phyloP scores from a whole-genome alignment of 2,797 vertebrate genomes.

The Helarctos malayanus region DNA sequence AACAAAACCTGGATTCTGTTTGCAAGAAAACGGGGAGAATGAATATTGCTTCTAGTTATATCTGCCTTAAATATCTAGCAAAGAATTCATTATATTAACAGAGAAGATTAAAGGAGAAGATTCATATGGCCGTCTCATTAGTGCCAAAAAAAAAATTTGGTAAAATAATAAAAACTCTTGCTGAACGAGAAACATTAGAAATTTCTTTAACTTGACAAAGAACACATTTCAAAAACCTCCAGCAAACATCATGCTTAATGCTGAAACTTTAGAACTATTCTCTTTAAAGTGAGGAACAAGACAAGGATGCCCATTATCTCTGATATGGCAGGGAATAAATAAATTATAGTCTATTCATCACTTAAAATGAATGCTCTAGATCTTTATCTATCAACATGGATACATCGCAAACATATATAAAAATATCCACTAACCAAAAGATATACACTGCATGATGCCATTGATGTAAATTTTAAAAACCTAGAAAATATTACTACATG shows the following conservation, averaged over 20 bases:
- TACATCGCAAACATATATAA: background rate
- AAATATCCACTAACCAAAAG: background rate
- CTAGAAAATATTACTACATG: background rate
- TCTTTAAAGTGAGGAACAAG: conserved; percentile 29
- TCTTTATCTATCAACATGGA: background rate
- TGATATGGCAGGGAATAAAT: background rate
- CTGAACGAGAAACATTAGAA: conserved; percentile 9
- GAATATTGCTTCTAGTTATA: background rate
- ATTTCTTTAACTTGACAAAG: background rate
- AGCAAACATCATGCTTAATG: background rate
- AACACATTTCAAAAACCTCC: background rate
- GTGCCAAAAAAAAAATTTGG: background rate
- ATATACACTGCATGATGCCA: background rate
- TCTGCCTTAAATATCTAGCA: background rate
- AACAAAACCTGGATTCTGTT: background rate
- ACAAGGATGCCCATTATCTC: background rate
- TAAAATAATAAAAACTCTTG: conserved; percentile 21
- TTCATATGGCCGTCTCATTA: background rate
- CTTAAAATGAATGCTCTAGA: background rate
- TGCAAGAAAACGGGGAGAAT: background rate
- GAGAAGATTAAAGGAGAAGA: conserved; percentile 13
- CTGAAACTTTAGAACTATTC: conserved; percentile 20
- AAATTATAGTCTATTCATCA: background rate
- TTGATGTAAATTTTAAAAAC: conserved; percentile 18
- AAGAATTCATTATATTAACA: background rate